phyloP scores from a whole-genome alignment of 2,113 vertebrate genomes.

The Okapia johnstoni region DNA sequence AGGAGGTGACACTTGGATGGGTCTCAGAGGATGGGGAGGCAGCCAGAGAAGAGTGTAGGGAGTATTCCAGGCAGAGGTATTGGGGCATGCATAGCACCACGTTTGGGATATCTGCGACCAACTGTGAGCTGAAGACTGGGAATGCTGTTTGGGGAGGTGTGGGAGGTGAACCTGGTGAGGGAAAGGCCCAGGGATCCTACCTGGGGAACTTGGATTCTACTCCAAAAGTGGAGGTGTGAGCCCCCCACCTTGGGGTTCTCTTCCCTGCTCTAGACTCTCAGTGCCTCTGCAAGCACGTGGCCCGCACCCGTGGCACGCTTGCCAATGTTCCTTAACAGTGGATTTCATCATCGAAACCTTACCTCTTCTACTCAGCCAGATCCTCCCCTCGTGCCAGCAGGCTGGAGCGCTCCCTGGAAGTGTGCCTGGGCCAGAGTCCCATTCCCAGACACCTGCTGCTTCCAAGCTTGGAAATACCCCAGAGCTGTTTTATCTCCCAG shows the following conservation, averaged over 20 bases:
- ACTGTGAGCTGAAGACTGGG: background rate
- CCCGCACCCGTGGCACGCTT: background rate
- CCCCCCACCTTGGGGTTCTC: background rate
- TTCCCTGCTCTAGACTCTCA: no score
- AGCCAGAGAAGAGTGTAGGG: background rate
- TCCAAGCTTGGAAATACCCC: slow-evolving; percentile 61
- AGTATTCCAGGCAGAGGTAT: background rate
- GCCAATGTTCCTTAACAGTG: slow-evolving; percentile 25
- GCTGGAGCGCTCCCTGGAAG: slow-evolving; percentile 70
- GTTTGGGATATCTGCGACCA: background rate
- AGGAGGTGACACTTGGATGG: background rate
- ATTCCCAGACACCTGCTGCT: slow-evolving; percentile 74
- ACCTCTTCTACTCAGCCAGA: slow-evolving; percentile 68
- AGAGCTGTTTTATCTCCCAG: background rate
- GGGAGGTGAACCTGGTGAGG: background rate
- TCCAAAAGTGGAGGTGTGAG: background rate
- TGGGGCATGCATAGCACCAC: background rate
- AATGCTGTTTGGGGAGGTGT: rapidly evolving
- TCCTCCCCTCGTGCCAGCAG: slow-evolving; percentile 62
- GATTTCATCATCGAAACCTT: slow-evolving; percentile 50
- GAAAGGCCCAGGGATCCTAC: background rate
- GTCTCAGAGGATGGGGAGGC: background rate
- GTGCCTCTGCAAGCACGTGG: background rate
- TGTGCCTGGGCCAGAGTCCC: slow-evolving; percentile 65
- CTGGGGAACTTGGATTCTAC: background rate